Base-by-base conservation (phyloP, 1,140 invertebrate species). In the Physella acuta region DNA sequence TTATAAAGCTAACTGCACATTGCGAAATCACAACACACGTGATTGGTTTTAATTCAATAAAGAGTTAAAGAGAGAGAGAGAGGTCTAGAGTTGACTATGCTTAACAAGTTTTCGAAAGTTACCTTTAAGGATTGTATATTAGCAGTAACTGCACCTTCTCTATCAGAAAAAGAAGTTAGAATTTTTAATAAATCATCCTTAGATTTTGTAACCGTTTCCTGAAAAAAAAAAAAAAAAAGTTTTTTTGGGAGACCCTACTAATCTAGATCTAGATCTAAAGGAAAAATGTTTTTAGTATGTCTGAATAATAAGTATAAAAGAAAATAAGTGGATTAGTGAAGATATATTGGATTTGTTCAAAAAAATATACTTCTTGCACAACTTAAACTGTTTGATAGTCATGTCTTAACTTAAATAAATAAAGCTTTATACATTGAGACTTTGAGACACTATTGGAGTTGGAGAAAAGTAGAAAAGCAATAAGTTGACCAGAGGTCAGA, bases 131-230 rank as follows among this genome's bases (percentile, higher is more conserved):
- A n/a, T 31, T 63, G 36, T 16, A 63, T 28, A 5, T 49, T 26
- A 28, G 61, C 3, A 11, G 8, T 20, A 28, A 63, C 24, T 2
- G 17, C 31, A 24, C 16, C 49, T 3, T 63, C 26, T 37, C 20
- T 44, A 3, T 63, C 39, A 30, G 61, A 39, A 26, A 63, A 44
- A 24, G 61, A 63, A 49, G 3, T 31, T 37, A 63, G 2, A 17
- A 63, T 8, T 2, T 26, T 63, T 11, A 24, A 39, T 20, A 78
- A 58, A 26, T 75, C 59, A 26, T 78, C 75, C 49, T 76, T 76
- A n/a, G 73, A 71, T 11, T 59, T 39, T 33, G 44, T 55, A 11
- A 78, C 70, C 33, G 68, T 58, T n/a, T 74, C 75, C 78, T 79
- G 61, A 34, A 71, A 65, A 68, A 52, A 53, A 56, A 20, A 62